Base-by-base conservation (phyloP, 1,140 invertebrate genomes). In the Bombus superbus region DNA sequence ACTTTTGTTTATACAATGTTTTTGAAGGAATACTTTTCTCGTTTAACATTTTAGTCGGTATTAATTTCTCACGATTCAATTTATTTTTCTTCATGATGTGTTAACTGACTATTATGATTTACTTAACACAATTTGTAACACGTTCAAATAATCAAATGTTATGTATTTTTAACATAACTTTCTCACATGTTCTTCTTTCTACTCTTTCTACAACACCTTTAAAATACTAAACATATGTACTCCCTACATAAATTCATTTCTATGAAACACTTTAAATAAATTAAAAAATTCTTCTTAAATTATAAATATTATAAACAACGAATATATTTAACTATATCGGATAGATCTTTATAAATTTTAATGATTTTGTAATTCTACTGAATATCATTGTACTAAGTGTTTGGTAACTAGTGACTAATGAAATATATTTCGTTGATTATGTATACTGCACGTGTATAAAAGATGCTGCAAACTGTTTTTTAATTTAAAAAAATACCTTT, bases 1-100 rank as follows among this genome's bases (percentile, higher is more conserved):
- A 90, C 32, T 77, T 87, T 72, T n/a, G 25, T 66, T 68, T 62
- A 4, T 82, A 85, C 8, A 83, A 81, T 15, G 73, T 53, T 59
- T 76, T 86, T 9, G 78, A 68, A 38, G 47, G 8, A 32, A 10
- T 15, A n/a, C 40, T 18, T 18, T 69, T 68, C 5, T 25, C 6
- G 38, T 9, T 18, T 9, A 9, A 40, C 4, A 3, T 44, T 13
- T 47, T 59, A 32, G 32, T 35, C 2, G 0, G 28, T 25, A 28
- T 11, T 3, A 10, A 18, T 35, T 2, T 32, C 5, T 22, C 35
- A 68, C 25, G 13, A 2, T 64, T 79, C 35, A 35, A 71, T 8
- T 28, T 28, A 4, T 42, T 66, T 32, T 44, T 62, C 28, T 42
- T 38, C n/a, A 2, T n/a, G 62, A 3, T 75, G 1, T 38, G 15